Conservation (phyloP, 2,113 vertebrate species). For the Lota lota region DNA sequence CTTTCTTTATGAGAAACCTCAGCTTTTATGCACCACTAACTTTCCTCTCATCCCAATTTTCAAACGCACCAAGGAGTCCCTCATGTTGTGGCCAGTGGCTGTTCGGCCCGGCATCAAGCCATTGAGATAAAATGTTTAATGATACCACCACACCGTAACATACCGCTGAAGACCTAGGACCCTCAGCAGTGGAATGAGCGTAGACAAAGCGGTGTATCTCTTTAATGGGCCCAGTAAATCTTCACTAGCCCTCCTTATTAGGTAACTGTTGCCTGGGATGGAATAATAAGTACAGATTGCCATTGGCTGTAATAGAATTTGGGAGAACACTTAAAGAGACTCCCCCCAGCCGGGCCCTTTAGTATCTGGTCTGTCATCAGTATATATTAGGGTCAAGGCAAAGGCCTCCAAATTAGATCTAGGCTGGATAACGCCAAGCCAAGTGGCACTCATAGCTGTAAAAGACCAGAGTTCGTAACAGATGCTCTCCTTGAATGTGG, state of each 20-base stretch:
- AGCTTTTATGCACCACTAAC: too few relatives aligned
- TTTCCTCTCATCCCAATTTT: too few relatives aligned
- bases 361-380: constrained; percentile 56
- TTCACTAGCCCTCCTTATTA: constrained; percentile 61
- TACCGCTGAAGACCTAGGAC: constrained; percentile 24
- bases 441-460: constrained; percentile 49
- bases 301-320: constrained; percentile 62
- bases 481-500: background rate
- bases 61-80: background rate
- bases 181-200: constrained; percentile 21
- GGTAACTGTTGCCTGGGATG: constrained; percentile 62
- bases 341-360: constrained; percentile 14
- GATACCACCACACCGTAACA: constrained; percentile 12
- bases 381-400: constrained; percentile 58
- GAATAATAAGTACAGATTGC: constrained; percentile 67
- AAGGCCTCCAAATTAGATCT: constrained; percentile 50
- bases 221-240: constrained; percentile 65
- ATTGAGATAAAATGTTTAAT: constrained; percentile 34
- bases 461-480: constrained; percentile 38
- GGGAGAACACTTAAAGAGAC: constrained; percentile 38
- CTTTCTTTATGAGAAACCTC: too few relatives aligned
- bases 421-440: constrained; percentile 51
- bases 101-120: constrained; percentile 20
- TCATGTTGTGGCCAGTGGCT: constrained; percentile 8
- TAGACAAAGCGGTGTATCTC: constrained; percentile 43